phyloP scores from a whole-genome alignment of 2,888 invertebrate species.

The Tolmerus cingulatus region DNA sequence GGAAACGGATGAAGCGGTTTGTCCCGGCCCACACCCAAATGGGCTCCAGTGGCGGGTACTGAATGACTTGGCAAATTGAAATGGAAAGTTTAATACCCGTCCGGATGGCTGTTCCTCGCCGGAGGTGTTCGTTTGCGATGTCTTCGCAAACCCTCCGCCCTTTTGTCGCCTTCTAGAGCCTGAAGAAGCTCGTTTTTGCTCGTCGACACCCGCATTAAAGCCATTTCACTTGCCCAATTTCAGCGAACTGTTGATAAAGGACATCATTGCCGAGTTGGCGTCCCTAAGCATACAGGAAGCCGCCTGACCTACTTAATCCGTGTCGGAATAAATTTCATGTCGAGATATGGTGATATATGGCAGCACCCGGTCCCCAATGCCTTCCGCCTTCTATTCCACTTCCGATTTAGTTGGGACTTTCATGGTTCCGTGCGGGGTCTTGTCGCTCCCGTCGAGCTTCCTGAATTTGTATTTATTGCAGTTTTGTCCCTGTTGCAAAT shows the following conservation, averaged over 20 bases:
- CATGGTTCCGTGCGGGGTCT: neutral
- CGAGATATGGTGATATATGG: slow-evolving; percentile 4
- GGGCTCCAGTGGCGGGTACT: neutral
- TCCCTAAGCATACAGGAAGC: slow-evolving; percentile 5
- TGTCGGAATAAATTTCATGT: slow-evolving; percentile 12
- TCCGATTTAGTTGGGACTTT: neutral
- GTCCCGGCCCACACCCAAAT: neutral
- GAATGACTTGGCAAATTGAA: slow-evolving; percentile 14
- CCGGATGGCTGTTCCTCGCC: neutral
- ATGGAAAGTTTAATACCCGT: slow-evolving; percentile 10
- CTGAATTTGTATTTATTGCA: slow-evolving; percentile 31
- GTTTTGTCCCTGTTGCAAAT: slow-evolving; percentile 3
- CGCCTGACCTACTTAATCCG: slow-evolving; percentile 4
- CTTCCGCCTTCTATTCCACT: slow-evolving; percentile 1
- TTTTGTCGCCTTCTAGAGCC: neutral
- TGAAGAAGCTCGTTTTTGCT: neutral
- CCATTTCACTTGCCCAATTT: neutral
- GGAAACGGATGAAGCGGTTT: slow-evolving; percentile 1
- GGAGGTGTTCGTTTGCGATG: neutral
- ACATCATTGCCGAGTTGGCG: neutral
- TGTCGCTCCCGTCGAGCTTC: neutral
- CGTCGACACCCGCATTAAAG: neutral
- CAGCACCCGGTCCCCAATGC: neutral
- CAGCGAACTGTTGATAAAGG: neutral
- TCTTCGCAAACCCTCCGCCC: neutral